Evolutionary conservation across 2,113 vertebrate species (phyloP).

Genomic region (Xenopus laevis): DNA sequence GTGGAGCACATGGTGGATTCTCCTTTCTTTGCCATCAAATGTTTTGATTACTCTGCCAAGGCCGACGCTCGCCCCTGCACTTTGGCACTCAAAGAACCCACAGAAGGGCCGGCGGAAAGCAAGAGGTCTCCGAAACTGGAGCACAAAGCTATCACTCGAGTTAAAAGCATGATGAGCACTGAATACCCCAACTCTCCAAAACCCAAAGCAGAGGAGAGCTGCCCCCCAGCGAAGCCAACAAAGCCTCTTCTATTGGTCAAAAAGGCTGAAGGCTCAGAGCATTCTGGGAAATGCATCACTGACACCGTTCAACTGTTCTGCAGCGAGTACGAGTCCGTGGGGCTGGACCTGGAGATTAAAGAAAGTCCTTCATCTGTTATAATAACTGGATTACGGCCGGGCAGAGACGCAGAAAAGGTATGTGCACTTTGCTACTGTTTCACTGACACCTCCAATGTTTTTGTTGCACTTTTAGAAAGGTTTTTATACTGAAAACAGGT

Average conservation of each 20-base stretch:
- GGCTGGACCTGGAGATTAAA: conserved; percentile 75
- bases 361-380: conserved; percentile 69
- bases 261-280: conserved; percentile 57
- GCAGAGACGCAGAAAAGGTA: conserved; percentile 76
- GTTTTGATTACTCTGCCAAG: conserved; percentile 50
- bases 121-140: conserved; percentile 81
- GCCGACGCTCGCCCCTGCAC: conserved; percentile 50
- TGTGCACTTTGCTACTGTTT: conserved; percentile 5
- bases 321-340: conserved; percentile 64
- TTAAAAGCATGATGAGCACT: conserved; percentile 72
- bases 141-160: conserved; percentile 69
- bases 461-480: no score
- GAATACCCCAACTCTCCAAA: conserved; percentile 62
- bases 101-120: conserved; percentile 65
- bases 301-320: conserved; percentile 64
- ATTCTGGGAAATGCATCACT: conserved; percentile 45
- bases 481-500: no score
- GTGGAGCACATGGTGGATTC: conserved; percentile 53
- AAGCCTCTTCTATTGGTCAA: conserved; percentile 60
- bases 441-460: no score
- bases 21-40: conserved; percentile 60
- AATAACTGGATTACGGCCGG: conserved; percentile 66
- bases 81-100: conserved; percentile 59
- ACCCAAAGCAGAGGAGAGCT: conserved; percentile 58
- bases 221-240: conserved; percentile 50